Conservation (phyloP, 2,797 vertebrate species). For the Liasis olivaceus region DNA sequence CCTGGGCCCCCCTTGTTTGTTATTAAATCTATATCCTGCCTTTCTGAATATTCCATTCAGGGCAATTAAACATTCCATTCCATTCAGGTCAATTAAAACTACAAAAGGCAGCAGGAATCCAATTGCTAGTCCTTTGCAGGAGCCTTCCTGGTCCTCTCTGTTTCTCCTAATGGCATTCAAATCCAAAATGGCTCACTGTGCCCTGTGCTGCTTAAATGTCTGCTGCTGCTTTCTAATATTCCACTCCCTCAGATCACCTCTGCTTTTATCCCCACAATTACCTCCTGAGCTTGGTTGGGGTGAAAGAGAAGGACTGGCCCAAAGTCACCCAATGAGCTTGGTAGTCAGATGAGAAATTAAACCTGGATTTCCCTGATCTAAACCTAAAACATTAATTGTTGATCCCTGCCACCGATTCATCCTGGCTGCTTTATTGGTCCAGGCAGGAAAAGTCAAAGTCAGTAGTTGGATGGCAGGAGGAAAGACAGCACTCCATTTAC, state of each 20-base stretch:
- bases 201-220: not conserved
- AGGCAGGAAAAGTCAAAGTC: not conserved
- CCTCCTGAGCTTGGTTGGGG: not conserved
- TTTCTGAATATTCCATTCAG: not conserved
- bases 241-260: not conserved
- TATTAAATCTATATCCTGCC: not conserved
- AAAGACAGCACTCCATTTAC: not conserved
- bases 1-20: not conserved
- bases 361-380: not conserved
- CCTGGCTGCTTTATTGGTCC: not conserved
- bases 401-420: not conserved
- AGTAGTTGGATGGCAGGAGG: not conserved
- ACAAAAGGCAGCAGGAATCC: not conserved
- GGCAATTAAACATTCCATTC: not conserved
- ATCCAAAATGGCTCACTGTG: not conserved
- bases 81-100: not conserved
- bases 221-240: not conserved
- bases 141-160: not conserved
- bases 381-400: not conserved
- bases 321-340: not conserved
- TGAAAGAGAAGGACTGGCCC: not conserved
- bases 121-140: not conserved
- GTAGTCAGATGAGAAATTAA: not conserved
- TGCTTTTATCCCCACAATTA: not conserved
- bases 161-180: not conserved